phyloP scores from a whole-genome alignment of 2,113 vertebrate genomes.

The Dendropsophus ebraccatus region DNA sequence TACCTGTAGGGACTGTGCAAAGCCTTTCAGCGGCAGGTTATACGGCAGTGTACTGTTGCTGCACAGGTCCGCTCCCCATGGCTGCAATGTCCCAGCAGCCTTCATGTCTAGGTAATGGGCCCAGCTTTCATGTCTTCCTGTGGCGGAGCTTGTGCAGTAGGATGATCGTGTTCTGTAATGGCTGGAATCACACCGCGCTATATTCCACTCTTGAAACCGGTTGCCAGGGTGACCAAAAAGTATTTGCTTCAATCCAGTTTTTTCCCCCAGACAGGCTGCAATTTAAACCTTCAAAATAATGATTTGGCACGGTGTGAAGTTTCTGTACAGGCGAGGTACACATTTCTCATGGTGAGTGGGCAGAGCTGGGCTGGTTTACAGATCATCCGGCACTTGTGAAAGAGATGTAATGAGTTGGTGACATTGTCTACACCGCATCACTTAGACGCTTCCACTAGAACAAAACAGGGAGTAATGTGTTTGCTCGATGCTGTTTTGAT shows the following conservation, averaged over 20 bases:
- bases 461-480: neutral
- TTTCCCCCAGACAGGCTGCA: slow-evolving; percentile 59
- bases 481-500: neutral
- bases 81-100: neutral
- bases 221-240: slow-evolving; percentile 59
- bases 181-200: slow-evolving; percentile 50
- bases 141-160: slow-evolving; percentile 35
- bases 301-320: slow-evolving; percentile 59
- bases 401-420: slow-evolving; percentile 57
- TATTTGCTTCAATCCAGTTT: slow-evolving; percentile 52
- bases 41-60: neutral
- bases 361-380: slow-evolving; percentile 58
- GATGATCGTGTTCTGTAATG: slow-evolving; percentile 47
- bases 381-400: slow-evolving; percentile 58
- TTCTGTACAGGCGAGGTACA: slow-evolving; percentile 59
- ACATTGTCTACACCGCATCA: slow-evolving; percentile 41
- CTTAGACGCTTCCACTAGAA: slow-evolving; percentile 26
- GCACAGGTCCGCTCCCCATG: neutral
- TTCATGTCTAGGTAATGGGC: neutral
- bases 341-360: slow-evolving; percentile 59
- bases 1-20: neutral
- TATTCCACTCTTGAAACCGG: slow-evolving; percentile 47
- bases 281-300: slow-evolving; percentile 61
- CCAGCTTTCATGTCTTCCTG: slow-evolving; percentile 27
- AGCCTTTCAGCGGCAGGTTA: too few relatives aligned